These are phyloP conservation scores for Psittacula derbiana DNA, from an alignment of 2,797 vertebrate species.

Conservation along the genomic window DNA sequence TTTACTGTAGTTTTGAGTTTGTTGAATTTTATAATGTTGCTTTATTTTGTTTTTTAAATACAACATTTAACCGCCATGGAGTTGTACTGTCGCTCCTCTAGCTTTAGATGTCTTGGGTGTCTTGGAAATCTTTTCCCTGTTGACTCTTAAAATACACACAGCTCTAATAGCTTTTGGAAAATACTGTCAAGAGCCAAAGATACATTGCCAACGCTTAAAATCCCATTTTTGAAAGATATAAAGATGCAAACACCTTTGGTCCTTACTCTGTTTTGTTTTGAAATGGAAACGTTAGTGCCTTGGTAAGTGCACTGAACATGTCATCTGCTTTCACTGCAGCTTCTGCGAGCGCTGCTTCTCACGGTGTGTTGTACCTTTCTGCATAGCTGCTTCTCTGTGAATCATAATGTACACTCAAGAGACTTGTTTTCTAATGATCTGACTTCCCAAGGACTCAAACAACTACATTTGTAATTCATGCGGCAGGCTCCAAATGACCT, in stretches of 20 bases:
- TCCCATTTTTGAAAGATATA: neutral
- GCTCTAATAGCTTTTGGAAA: neutral
- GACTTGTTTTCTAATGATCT: neutral
- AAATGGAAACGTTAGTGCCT: slow-evolving; percentile 29
- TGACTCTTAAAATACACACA: neutral
- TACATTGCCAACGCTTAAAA: neutral
- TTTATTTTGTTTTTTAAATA: neutral
- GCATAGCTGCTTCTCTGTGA: neutral
- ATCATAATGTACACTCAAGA: neutral
- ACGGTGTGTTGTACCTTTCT: neutral
- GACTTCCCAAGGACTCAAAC: neutral
- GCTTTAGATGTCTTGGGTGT: neutral
- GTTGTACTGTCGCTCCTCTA: neutral
- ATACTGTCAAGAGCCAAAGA: slow-evolving; percentile 9
- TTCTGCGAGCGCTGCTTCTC: neutral
- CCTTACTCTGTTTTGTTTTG: neutral
- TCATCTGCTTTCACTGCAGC: neutral
- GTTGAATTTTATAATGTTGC: neutral
- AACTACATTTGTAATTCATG: accelerated
- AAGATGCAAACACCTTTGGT: neutral
- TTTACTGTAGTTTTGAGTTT: neutral
- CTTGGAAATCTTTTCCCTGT: neutral
- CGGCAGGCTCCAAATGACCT: neutral
- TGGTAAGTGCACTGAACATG: slow-evolving; percentile 15
- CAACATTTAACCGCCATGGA: neutral